Evolutionary conservation across 2,113 vertebrate species (phyloP), one percentile per base, ranked within the genome.

Genomic region (Pao palembangensis): DNA sequence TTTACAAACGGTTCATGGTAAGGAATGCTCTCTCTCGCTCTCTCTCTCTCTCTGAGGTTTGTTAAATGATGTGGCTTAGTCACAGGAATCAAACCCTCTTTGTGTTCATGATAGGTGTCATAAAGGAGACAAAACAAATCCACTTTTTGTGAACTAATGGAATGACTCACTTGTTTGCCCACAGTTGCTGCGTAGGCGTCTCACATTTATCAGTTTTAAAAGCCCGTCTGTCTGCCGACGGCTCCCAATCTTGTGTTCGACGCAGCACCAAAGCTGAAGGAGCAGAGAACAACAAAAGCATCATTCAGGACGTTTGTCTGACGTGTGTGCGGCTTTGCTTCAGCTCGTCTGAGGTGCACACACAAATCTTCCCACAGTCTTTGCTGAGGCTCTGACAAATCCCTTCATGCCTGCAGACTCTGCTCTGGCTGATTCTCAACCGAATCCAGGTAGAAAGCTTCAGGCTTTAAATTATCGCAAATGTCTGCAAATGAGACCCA

Each of bases 351-450:
- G 15, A 38, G 38, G 1, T 28, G 25, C 25, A 28, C 5, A 28
- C 34, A 1, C 34, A 2, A 38, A 8, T 2, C 34, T 38, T 38
- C 34, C 34, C 34, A 38, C 34, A 38, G 34, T 8, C 3, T 38
- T 8, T 6, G 5, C 28, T 25, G 25, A 50, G 60, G 61, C 53
- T 72, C 61, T 64, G 53, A 56, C n/a, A 71, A 73, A 81, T 71
- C 64, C 69, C 50, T 58, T 41, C 47, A 25, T 42, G 38, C 55
- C 41, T 47, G 28, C 0, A 59, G 69, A 77, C 64, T 69, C 53
- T 31, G 62, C 58, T 60, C 48, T 53, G 23, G 18, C 48, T 18
- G 55, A 66, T 49, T 61, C 31, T n/a, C 41, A 63, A 44, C 20
- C 3, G 49, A 41, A 23, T 17, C 38, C 11, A 60, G 52, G 42